These are phyloP conservation scores for Odocoileus virginianus DNA, from an alignment of 2,113 vertebrate genomes.

Conservation along the genomic window DNA sequence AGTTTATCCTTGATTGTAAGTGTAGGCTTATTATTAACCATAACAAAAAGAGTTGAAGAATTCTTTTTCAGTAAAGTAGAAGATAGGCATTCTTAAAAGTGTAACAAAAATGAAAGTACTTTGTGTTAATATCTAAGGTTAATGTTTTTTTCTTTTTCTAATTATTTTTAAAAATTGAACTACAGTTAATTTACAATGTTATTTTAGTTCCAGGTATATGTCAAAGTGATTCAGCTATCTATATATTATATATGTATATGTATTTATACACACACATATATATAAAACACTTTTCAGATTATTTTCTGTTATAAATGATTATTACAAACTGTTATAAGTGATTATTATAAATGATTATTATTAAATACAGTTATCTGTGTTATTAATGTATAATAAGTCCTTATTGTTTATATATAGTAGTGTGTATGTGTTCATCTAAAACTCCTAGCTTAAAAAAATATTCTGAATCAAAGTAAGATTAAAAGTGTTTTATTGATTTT, in stretches of 20 bases:
- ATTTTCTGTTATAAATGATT: neutral
- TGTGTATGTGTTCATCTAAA: neutral
- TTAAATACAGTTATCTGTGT: neutral
- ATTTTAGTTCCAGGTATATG: neutral
- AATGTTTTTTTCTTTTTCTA: neutral
- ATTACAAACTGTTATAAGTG: neutral
- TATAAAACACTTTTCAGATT: neutral
- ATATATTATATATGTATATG: neutral
- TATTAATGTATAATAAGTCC: neutral
- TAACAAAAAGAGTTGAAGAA: neutral
- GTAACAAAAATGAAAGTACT: neutral
- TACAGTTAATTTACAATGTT: neutral
- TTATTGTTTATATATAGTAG: neutral
- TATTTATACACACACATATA: neutral
- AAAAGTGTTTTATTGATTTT: neutral
- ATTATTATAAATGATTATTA: neutral
- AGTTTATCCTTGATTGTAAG: neutral
- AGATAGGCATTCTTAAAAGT: neutral
- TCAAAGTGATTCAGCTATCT: neutral
- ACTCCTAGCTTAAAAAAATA: neutral
- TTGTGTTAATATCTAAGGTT: neutral
- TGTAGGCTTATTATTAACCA: neutral
- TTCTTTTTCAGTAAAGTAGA: neutral
- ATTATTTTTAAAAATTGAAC: neutral
- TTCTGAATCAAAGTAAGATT: neutral